These are phyloP conservation scores for Ptychobarbus kaznakovi DNA, from an alignment of 2,797 vertebrate species.

Conservation along the genomic window DNA sequence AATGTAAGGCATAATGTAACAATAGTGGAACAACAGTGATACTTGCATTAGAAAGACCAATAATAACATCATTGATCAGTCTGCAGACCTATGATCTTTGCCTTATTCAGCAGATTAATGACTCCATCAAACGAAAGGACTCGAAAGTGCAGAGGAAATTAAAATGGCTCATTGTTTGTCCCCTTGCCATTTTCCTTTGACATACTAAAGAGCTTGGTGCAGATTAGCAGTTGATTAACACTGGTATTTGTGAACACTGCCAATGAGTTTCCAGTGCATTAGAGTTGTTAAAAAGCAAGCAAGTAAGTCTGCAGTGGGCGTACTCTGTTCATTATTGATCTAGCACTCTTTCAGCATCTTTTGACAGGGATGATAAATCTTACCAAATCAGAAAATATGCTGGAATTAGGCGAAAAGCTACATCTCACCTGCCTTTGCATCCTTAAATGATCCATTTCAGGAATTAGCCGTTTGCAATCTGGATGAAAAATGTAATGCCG, in stretches of 20 bases:
- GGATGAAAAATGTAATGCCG: background rate
- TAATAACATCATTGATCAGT: conserved; percentile 13
- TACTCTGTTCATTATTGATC: conserved; percentile 7
- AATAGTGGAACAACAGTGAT: background rate
- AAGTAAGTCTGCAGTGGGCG: background rate
- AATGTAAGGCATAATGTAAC: too few relatives aligned
- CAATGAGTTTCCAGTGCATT: conserved; percentile 21
- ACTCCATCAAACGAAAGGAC: background rate
- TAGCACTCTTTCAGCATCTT: background rate
- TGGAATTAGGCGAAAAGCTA: background rate
- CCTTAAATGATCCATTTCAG: background rate
- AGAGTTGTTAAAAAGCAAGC: conserved; percentile 29
- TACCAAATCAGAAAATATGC: background rate
- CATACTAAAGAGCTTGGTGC: conserved; percentile 17
- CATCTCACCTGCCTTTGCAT: background rate
- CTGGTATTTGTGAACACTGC: conserved; percentile 46
- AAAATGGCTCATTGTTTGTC: conserved; percentile 15
- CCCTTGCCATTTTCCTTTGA: conserved; percentile 34
- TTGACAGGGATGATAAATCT: conserved; percentile 12
- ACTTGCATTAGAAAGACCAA: background rate
- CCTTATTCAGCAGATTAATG: conserved; percentile 16
- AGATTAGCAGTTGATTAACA: conserved; percentile 39
- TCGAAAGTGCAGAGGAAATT: conserved; percentile 34
- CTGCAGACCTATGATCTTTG: conserved; percentile 8
- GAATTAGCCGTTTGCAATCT: background rate